phyloP scores from a whole-genome alignment of 2,797 vertebrate genomes.

The Tympanoctomys barrerae region DNA sequence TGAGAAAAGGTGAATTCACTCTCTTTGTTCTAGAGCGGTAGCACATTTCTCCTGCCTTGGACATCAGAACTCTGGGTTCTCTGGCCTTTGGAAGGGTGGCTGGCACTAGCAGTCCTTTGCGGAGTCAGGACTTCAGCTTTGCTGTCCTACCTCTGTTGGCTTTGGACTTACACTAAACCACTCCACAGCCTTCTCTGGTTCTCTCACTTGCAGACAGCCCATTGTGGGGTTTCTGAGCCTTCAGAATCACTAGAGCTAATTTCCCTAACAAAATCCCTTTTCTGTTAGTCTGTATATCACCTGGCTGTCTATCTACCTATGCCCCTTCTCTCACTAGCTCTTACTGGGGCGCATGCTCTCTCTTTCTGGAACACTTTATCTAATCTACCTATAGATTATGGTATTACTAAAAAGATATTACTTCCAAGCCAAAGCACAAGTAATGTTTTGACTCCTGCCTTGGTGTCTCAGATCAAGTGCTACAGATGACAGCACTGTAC shows the following conservation, averaged over 20 bases:
- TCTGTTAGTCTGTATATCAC: background rate
- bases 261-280: background rate
- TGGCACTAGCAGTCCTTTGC: fast-evolving
- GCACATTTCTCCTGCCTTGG: background rate
- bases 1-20: background rate
- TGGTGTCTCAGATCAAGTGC: background rate
- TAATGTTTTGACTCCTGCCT: background rate
- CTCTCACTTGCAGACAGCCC: background rate
- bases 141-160: background rate
- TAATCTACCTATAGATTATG: background rate
- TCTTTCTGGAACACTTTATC: background rate
- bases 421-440: background rate
- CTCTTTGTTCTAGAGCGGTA: background rate
- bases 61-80: background rate
- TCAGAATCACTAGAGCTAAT: background rate
- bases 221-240: background rate
- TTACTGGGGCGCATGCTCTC: background rate
- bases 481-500: background rate
- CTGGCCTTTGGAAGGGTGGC: background rate
- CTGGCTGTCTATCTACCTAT: background rate
- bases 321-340: too few relatives aligned
- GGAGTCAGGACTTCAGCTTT: background rate
- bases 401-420: background rate
- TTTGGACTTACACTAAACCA: background rate
- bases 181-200: background rate